Base-by-base conservation (phyloP, 2,888 invertebrate species). In the Oxytorus armatus region DNA sequence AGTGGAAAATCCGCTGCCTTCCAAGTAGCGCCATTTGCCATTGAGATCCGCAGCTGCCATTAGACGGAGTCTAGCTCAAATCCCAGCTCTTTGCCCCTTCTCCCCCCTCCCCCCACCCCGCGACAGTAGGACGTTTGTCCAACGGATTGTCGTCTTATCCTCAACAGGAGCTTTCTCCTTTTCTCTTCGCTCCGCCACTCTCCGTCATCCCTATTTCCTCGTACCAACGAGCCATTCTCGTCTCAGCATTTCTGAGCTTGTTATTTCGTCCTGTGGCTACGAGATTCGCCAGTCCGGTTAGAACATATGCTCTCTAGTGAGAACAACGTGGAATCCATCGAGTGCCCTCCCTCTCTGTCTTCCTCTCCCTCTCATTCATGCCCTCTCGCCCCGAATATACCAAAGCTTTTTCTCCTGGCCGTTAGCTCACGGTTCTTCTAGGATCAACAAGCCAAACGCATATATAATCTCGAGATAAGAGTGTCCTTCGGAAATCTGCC, bases 111-210 rank as follows among this genome's bases (percentile, higher is more conserved):
- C n/a, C 55, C 5, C 82, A 4, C 78, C 11, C 10, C 63, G 39
- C 33, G 16, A 49, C 36, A 33, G 29, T 23, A 81, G 82, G 85
- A 86, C 87, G 89, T 90, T 91, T 90, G 88, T 88, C 85, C 87
- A 87, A 81, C 86, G 90, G 90, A 91, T 91, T 89, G 87, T 88
- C 89, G 89, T 86, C 88, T 89, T 88, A 88, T 86, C 88, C 89
- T 63, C 66, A 53, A 59, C 53, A 29, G 81, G 42, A 63, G 75
- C 59, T 79, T 84, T 76, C 61, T 68, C 68, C 59, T 79, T 82
- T 73, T 75, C 84, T 82, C 79, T 59, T 65, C 23, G 29, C n/a
- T 69, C 73, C 63, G 33, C 72, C 57, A 59, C 66, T 69, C 68
- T 65, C 65, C 65, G 44, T 78, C 70, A 77, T 55, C 68, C 68